Evolutionary conservation across 2,888 invertebrate species (phyloP).

Genomic region (Pantelozetes paolii): DNA sequence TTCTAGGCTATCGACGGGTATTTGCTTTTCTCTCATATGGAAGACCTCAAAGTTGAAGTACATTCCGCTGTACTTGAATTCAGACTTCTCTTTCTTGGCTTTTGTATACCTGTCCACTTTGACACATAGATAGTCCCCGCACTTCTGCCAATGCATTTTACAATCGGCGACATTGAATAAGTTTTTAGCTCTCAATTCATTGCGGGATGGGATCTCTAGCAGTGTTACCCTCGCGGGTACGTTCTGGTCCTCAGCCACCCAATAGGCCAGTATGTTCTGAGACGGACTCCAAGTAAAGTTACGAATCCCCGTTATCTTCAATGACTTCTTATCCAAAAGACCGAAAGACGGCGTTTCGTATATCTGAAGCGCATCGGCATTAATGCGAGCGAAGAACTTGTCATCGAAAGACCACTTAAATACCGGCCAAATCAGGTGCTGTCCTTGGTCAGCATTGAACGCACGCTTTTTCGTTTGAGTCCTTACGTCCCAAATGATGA

Average conservation of each 20-base stretch:
- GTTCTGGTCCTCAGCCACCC: constrained; percentile 91
- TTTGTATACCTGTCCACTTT: constrained; percentile 86
- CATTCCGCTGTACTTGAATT: constrained; percentile 88
- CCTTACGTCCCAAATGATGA: constrained; percentile 92
- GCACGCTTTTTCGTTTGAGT: constrained; percentile 88
- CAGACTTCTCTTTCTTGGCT: constrained; percentile 76
- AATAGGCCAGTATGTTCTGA: constrained; percentile 91
- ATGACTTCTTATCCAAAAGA: constrained; percentile 85
- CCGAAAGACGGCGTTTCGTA: constrained; percentile 97
- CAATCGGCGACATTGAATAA: constrained; percentile 97
- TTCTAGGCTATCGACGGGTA: constrained; percentile 95
- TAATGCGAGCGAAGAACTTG: constrained; percentile 84
- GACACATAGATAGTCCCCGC: constrained; percentile 93
- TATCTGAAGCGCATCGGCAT: constrained; percentile 74
- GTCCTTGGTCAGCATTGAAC: constrained; percentile 69
- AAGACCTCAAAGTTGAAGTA: constrained; percentile 98
- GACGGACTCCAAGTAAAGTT: constrained; percentile 98
- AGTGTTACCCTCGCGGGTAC: constrained; percentile 92
- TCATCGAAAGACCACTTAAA: constrained; percentile 97
- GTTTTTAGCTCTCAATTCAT: constrained; percentile 85
- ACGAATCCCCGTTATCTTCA: constrained; percentile 65
- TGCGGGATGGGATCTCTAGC: constrained; percentile 81
- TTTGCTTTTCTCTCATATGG: constrained; percentile 94
- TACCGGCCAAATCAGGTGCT: constrained; percentile 76
- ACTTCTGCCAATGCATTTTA: constrained; percentile 98